Percentiles rank a stretch among this genome's conserved stretches.
These are phyloP conservation scores for Stegodyphus mimosarum DNA, from an alignment of 1,140 invertebrate genomes.

Conservation along the genomic window DNA sequence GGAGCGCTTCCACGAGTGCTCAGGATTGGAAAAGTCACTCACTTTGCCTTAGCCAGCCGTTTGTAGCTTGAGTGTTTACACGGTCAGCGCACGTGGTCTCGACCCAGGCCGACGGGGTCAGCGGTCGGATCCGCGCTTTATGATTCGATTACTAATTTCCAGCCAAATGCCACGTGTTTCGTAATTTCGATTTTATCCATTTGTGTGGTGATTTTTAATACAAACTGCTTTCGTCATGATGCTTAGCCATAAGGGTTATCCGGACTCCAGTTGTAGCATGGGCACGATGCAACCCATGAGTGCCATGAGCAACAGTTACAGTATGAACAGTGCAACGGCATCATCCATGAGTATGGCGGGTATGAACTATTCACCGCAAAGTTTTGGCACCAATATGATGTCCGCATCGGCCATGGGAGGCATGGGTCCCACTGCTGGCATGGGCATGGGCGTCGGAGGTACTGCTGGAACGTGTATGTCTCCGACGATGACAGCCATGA, in stretches of 20 bases:
- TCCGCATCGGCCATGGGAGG: conserved; percentile 74
- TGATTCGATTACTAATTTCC: conserved; percentile 1
- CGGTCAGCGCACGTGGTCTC: conserved; percentile 52
- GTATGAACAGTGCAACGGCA: conserved; percentile 75
- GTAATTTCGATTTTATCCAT: background rate
- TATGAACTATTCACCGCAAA: conserved; percentile 72
- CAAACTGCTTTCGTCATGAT: conserved; percentile 38
- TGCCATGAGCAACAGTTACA: conserved; percentile 64
- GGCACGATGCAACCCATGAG: conserved; percentile 65
- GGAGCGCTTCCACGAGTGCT: conserved; percentile 53
- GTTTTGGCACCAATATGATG: conserved; percentile 74
- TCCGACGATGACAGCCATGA: conserved; percentile 70
- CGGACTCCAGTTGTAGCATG: conserved; percentile 64
- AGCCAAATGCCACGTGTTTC: conserved; percentile 4
- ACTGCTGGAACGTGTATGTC: conserved; percentile 76
- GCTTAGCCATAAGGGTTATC: conserved; percentile 62
- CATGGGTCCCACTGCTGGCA: conserved; percentile 66
- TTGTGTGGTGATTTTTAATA: conserved; percentile 18
- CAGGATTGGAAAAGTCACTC: conserved; percentile 55
- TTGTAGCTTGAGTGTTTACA: conserved; percentile 54
- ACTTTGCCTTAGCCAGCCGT: conserved; percentile 7
- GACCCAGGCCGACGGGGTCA: conserved; percentile 30
- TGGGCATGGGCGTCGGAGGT: conserved; percentile 67
- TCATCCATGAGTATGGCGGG: conserved; percentile 60
- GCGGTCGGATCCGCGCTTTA: conserved; percentile 14